Conservation (phyloP, 64 coral and sea anemone genomes). For the Pocillopora damicornis region DNA sequence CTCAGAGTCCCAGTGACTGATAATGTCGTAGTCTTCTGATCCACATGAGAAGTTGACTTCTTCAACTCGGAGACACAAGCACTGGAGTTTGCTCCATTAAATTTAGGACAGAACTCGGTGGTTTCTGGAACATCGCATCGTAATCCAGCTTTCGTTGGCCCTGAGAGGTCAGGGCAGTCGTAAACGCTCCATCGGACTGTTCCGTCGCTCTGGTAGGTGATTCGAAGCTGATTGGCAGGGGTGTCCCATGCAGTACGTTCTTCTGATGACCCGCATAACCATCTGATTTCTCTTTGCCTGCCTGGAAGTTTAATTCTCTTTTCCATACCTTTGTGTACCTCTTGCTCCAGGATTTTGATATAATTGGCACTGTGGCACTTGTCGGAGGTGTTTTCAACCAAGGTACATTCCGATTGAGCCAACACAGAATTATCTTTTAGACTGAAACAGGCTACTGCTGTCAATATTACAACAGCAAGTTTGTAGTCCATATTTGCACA, state of each 20-base stretch:
- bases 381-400: neutral
- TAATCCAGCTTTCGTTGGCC: conserved; percentile 22
- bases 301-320: neutral
- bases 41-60: conserved; percentile 3
- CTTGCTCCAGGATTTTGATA: neutral
- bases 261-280: conserved; percentile 18
- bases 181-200: conserved; percentile 22
- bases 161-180: conserved; percentile 18
- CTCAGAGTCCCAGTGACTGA: conserved; percentile 19
- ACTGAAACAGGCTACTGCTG: neutral
- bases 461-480: neutral
- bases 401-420: neutral
- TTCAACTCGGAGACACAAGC: conserved; percentile 46
- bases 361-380: neutral
- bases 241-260: conserved; percentile 20
- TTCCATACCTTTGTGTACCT: neutral
- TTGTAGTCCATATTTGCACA: neutral
- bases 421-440: neutral
- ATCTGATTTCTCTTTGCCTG: neutral
- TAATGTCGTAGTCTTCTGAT: conserved; percentile 29
- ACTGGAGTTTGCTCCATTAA: conserved; percentile 8
- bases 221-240: conserved; percentile 30
- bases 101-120: conserved; percentile 34
- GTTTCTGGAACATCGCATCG: conserved; percentile 34
- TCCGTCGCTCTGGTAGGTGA: conserved; percentile 16